Evolutionary conservation across 2,113 vertebrate genomes (phyloP), one percentile per base, ranked within the genome.

Genomic region (Heterochromis multidens): DNA sequence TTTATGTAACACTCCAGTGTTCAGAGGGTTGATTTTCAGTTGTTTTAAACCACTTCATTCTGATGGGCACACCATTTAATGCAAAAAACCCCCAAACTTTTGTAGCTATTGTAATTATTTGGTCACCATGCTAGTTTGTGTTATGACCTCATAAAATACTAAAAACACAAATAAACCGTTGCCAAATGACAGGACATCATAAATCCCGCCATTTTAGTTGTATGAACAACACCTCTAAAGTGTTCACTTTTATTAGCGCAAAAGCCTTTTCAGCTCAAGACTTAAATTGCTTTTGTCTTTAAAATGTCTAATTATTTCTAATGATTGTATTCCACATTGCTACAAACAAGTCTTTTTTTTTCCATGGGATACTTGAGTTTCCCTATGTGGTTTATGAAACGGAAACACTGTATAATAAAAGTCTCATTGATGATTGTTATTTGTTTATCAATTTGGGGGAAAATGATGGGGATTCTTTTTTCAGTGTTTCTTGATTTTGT

Each of bases 21-120:
- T 98, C 96, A 97, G 96, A 97, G 95, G 95, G 95, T 97, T 97
- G 96, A 94, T 95, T 96, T 96, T 95, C 92, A 96, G 96, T 95
- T 96, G 95, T 96, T 95, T 97, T 94, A 95, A 96, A 92, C 96
- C 94, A 96, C 97, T 96, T 96, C 96, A 95, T 97, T 96, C 95
- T 95, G 95, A 97, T 95, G 93, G 95, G 96, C 81, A 61, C 87
- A 96, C 92, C 88, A 94, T 97, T 97, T 95, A 96, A 96, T 97
- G 95, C 97, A 97, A 96, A 88, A 95, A 94, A 97, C 97, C 97
- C 97, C 97, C 97, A 98, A 98, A 98, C 96, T 96, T 97, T 97
- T 96, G 94, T 97, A 93, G 93, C 89, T 89, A 89, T 94, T 94
- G 61, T 90, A 80, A 91, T 84, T 82, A 87, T 91, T 96, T 97